A percentile compares a stretch with the other conserved stretches of the same genome.
Evolutionary conservation across 2,888 invertebrate genomes (phyloP).

Genomic region (Clistopyga incitator): DNA sequence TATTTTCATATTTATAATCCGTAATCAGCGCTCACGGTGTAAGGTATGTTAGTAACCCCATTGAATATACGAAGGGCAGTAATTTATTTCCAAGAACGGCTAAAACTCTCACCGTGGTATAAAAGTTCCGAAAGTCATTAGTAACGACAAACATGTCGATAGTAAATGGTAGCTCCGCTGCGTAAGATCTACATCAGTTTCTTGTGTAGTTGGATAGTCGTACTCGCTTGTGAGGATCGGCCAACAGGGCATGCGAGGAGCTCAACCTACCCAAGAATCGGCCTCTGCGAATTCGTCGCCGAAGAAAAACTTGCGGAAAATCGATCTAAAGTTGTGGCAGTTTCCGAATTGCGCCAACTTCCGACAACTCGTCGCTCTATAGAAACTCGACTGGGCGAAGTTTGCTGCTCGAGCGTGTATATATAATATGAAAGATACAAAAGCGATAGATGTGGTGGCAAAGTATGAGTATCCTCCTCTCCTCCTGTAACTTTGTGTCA

Average conservation of each 20-base stretch:
- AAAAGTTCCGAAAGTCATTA: neutral
- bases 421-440: neutral
- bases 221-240: neutral
- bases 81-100: no score
- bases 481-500: neutral
- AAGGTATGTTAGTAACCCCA: no score
- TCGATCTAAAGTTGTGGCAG: slow-evolving; percentile 23
- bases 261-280: neutral
- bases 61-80: no score
- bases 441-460: neutral
- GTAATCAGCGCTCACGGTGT: no score
- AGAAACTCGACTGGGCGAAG: neutral
- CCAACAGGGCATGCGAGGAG: slow-evolving; percentile 3
- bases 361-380: neutral
- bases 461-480: neutral
- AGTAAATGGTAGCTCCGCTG: neutral
- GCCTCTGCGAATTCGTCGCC: neutral
- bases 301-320: slow-evolving; percentile 9
- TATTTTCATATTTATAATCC: no score
- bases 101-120: no score
- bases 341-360: slow-evolving; percentile 1
- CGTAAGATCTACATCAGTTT: neutral
- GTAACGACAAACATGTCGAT: neutral
- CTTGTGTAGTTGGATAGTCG: neutral
- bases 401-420: neutral